Evolutionary conservation across 2,797 vertebrate species (phyloP).

Genomic region (Ctenosaura bakeri): DNA sequence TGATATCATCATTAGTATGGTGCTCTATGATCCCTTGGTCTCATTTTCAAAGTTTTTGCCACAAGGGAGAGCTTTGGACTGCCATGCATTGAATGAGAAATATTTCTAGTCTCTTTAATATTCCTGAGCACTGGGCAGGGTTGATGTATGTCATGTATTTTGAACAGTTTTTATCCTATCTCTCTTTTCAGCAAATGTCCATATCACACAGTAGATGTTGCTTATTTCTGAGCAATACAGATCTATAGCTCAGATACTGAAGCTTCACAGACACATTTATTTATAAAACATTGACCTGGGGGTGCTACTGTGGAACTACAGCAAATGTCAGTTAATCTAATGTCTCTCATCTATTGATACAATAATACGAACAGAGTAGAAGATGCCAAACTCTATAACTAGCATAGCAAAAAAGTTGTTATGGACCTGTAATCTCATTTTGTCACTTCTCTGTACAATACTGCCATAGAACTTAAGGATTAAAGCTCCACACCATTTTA

Average conservation of each 20-base stretch:
- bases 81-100: background rate
- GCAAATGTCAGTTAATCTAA: slow-evolving; percentile 10
- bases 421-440: background rate
- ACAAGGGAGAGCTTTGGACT: background rate
- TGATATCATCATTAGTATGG: background rate
- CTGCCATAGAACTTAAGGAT: background rate
- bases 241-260: slow-evolving; percentile 6
- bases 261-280: slow-evolving; percentile 14
- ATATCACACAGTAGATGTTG: background rate
- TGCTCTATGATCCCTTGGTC: slow-evolving; percentile 3
- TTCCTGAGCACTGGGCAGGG: background rate
- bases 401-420: background rate
- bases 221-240: slow-evolving; percentile 15
- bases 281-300: slow-evolving; percentile 6
- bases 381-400: background rate
- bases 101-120: slow-evolving; percentile 19
- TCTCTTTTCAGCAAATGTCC: slow-evolving; percentile 4
- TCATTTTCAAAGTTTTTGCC: background rate
- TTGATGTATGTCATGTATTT: background rate
- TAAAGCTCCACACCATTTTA: background rate
- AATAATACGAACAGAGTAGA: background rate
- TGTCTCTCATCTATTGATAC: background rate
- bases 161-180: slow-evolving; percentile 9
- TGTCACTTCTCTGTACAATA: background rate
- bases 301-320: background rate